Evolutionary conservation across 2,888 invertebrate species (phyloP).

Genomic region (Metellina segmentata): DNA sequence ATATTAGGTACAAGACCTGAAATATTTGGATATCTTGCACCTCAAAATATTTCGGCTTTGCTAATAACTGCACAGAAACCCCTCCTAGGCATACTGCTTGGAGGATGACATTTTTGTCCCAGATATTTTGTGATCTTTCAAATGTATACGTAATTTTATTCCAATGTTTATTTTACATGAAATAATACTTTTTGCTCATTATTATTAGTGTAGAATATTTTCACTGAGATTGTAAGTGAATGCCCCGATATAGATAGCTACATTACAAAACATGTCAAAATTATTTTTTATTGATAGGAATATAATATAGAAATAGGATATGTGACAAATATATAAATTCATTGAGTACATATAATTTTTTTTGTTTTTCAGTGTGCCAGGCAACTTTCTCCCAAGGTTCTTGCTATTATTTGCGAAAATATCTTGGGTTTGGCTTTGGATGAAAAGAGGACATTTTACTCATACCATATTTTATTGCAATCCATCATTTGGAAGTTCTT

Average conservation of each 20-base stretch:
- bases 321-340: background rate
- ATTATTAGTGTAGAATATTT: background rate
- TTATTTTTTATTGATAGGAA: background rate
- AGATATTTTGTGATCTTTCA: too few relatives aligned
- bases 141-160: background rate
- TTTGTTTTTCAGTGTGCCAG: constrained; percentile 29
- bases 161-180: background rate
- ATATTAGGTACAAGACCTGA: too few relatives aligned
- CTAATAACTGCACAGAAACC: too few relatives aligned
- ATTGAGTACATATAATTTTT: background rate
- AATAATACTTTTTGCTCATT: background rate
- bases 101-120: too few relatives aligned
- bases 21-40: too few relatives aligned
- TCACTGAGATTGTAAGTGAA: background rate
- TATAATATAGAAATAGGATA: background rate
- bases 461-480: constrained; percentile 24
- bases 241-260: background rate
- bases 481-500: constrained; percentile 21
- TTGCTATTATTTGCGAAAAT: background rate
- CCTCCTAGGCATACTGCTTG: too few relatives aligned
- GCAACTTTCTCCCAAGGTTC: constrained; percentile 20
- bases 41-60: too few relatives aligned
- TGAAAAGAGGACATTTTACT: constrained; percentile 4
- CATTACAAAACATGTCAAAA: background rate
- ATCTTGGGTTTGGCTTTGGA: background rate